Evolutionary conservation across 2,113 vertebrate genomes (phyloP).

Genomic region (Phylloscopus trochiloides): DNA sequence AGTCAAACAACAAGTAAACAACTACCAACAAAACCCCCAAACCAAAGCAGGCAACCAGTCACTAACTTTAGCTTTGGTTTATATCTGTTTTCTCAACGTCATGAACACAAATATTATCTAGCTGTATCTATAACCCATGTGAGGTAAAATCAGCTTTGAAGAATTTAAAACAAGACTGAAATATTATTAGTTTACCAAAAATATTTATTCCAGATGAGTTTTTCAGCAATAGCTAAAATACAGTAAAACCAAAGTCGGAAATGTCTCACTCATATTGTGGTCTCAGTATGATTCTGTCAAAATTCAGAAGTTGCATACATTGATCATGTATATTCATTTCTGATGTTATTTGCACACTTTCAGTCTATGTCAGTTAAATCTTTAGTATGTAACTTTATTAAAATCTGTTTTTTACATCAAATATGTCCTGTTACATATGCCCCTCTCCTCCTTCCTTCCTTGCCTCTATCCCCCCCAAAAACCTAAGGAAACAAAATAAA

Average conservation of each 20-base stretch:
- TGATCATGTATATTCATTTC: background rate
- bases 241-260: background rate
- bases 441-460: background rate
- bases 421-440: background rate
- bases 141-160: background rate
- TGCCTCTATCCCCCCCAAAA: accelerated
- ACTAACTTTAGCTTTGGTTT: background rate
- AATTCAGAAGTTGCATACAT: background rate
- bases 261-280: background rate
- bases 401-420: background rate
- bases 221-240: background rate
- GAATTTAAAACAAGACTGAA: background rate
- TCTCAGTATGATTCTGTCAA: background rate
- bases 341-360: background rate
- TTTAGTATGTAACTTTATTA: background rate
- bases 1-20: background rate
- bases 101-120: background rate
- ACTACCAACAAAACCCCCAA: background rate
- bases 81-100: background rate
- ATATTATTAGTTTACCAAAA: background rate
- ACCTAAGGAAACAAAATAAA: background rate
- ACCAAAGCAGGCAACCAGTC: background rate
- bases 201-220: background rate
- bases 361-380: background rate
- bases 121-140: background rate